These are phyloP conservation scores for Eupeodes corollae DNA, from an alignment of 1,140 invertebrate species.

Conservation along the genomic window DNA sequence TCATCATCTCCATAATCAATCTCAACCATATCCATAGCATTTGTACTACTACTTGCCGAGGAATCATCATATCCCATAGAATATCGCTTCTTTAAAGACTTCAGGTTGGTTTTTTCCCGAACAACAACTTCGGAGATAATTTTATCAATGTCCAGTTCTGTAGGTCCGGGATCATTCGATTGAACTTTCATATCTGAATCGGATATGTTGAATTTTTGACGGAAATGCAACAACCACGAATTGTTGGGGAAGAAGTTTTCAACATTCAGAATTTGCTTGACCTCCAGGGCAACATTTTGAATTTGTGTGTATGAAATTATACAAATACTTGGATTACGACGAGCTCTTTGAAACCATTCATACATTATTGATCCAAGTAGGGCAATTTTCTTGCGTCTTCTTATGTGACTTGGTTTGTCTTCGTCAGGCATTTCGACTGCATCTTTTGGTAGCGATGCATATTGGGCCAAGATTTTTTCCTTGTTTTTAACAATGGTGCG, in stretches of 20 bases:
- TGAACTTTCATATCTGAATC: slow-evolving; percentile 1
- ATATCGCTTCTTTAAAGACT: no score
- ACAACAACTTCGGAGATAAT: no score
- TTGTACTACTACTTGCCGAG: no score
- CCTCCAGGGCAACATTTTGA: slow-evolving; percentile 6
- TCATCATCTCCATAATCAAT: no score
- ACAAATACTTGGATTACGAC: not conserved
- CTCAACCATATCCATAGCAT: no score
- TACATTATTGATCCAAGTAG: slow-evolving; percentile 10
- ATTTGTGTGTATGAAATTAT: slow-evolving; percentile 5
- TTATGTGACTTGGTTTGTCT: slow-evolving; percentile 1
- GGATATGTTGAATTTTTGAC: slow-evolving; percentile 7
- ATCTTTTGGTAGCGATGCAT: slow-evolving; percentile 7
- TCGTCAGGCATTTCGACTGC: not conserved
- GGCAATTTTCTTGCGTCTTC: slow-evolving; percentile 9
- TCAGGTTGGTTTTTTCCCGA: no score
- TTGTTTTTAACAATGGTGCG: slow-evolving; percentile 9
- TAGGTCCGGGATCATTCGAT: no score
- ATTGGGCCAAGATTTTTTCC: slow-evolving; percentile 6
- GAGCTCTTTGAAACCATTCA: slow-evolving; percentile 7
- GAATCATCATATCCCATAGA: no score
- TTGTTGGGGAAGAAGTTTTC: slow-evolving; percentile 10
- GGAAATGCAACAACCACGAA: slow-evolving; percentile 8
- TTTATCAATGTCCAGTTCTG: no score
- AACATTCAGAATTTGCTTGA: slow-evolving; percentile 6